Evolutionary conservation across 1,140 invertebrate genomes (phyloP), one percentile per base, ranked within the genome.

Genomic region (Hydropsyche tenuis): DNA sequence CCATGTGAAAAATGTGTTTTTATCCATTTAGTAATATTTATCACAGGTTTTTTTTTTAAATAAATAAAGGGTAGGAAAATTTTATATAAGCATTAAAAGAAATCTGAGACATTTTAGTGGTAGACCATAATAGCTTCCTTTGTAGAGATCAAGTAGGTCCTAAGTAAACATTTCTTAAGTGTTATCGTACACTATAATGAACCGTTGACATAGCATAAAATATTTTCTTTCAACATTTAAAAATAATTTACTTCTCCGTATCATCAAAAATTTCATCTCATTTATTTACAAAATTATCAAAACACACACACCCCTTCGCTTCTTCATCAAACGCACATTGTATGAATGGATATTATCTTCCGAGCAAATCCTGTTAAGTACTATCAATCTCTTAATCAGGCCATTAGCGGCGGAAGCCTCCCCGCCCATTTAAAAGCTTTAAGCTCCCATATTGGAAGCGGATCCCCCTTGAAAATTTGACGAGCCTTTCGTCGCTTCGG

Each of bases 351-450:
- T 60, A 60, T 60, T 60, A 60, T 60, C 56, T 60, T 60, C 9
- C 20, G 5, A 18, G 42, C 27, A 65, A 65, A 65, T 65, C 30
- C 63, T 16, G 12, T 45, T 65, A 42, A 65, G 42, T 45, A 45
- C 30, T 56, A 77, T 77, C 73, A 74, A 77, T 77, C 75, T 70
- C 73, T 74, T 77, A 77, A 77, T 74, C 75, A 69, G 66, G 14
- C 73, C 75, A 77, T 77, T 77, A 77, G 70, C 70, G 23, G 45
- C 42, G 53, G 46, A 68, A 70, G 43, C 60, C 46, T 18, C 71
- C 65, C 48, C 48, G 69, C 45, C 48, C 69, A 23, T 72, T 77
- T 72, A 77, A 72, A 76, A 74, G 75, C 75, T 69, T 72, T 60
- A 74, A 74, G 69, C 75, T 70, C 64, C 62, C 56, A 45, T 46